Evolutionary conservation across 2,797 vertebrate genomes (phyloP), one percentile per base, ranked within the genome.

Genomic region (Hippocampus kuda): DNA sequence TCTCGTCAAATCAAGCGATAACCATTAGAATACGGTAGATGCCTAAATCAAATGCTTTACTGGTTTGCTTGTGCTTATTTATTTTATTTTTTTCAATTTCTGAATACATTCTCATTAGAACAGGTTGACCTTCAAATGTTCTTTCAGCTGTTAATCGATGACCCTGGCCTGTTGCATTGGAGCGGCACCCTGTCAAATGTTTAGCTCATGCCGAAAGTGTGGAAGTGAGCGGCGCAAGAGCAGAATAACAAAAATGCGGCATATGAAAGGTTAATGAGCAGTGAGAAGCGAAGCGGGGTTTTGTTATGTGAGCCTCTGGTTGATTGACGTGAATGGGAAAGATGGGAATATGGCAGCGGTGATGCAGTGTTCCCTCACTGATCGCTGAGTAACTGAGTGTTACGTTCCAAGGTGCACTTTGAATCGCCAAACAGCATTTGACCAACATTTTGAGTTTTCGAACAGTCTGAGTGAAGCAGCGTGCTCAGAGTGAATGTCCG

Each of bases 251-350:
- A 80, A 84, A 75, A 65, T 5, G 30, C 30, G 46, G 61, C 38
- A 70, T 63, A 77, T 83, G 75, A 85, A 88, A 87, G 82, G 82
- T 86, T 83, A 84, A 87, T 86, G 79, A 87, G 78, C 73, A 60
- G 9, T 26, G 68, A 79, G 75, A 76, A 83, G 69, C 70, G 66
- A 42, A 79, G 76, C 78, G 70, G 73, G 74, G 74, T 78, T 69
- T 38, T 71, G 83, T 81, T 73, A 77, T 74, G 68, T 74, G 56
- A 59, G 56, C 56, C 24, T 59, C 48, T 60, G 41, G 27, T 77
- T 64, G 67, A 83, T 44, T n/a, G 70, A 80, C 64, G 22, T 38
- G 34, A 38, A 38, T 38, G 34, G 34, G 34, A 38, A 38, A 38
- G 34, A 38, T 38, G 34, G 34, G 34, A 38, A 38, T 38, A 38